phyloP scores from a whole-genome alignment of 2,113 vertebrate genomes.

The Coregonus clupeaformis region DNA sequence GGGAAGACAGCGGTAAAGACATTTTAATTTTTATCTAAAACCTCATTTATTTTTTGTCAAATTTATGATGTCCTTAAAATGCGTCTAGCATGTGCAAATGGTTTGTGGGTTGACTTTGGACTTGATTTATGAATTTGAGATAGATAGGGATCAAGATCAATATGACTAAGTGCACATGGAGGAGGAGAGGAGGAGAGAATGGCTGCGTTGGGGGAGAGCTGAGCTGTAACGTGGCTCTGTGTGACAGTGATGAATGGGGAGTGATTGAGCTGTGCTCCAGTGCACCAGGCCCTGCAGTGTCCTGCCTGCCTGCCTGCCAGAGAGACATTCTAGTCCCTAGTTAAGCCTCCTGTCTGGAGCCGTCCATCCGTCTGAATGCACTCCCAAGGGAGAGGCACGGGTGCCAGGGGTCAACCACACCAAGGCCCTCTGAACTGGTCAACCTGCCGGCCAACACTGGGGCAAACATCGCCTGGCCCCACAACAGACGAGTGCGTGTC shows the following conservation, averaged over 20 bases:
- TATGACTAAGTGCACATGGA: not conserved
- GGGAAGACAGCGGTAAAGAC: constrained; percentile 90
- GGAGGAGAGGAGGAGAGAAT: constrained; percentile 18
- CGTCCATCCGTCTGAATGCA: constrained; percentile 72
- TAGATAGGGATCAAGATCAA: not conserved
- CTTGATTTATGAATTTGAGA: not conserved
- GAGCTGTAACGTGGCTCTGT: constrained; percentile 47
- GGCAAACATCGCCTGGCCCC: not conserved
- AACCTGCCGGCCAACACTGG: constrained; percentile 25
- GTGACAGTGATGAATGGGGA: constrained; percentile 81
- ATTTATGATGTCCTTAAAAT: not conserved
- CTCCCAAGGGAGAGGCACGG: constrained; percentile 59
- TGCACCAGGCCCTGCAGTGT: constrained; percentile 48
- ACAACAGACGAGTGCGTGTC: constrained; percentile 26
- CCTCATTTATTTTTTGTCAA: not conserved
- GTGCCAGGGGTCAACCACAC: constrained; percentile 53
- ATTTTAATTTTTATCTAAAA: not conserved
- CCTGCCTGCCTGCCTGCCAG: constrained; percentile 62
- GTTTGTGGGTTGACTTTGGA: constrained; percentile 2
- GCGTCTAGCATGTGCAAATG: not conserved
- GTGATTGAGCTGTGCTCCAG: constrained; percentile 75
- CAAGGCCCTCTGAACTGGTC: constrained; percentile 68
- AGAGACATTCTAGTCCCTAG: constrained; percentile 73
- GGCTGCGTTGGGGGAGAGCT: constrained; percentile 8
- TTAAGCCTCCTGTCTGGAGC: constrained; percentile 71